phyloP scores from a whole-genome alignment of 2,797 vertebrate genomes.

The Carapus acus region DNA sequence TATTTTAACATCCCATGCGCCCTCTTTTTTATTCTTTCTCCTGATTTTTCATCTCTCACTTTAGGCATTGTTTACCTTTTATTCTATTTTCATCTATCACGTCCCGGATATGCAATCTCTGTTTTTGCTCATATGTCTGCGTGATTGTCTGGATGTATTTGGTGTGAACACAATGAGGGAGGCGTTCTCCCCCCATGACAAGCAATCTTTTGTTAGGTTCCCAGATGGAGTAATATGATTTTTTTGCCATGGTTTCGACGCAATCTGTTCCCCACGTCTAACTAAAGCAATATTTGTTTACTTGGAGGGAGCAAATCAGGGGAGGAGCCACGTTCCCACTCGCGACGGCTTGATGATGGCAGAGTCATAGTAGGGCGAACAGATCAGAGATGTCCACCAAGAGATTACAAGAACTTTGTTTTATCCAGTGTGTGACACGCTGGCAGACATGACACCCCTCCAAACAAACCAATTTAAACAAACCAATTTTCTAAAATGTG shows the following conservation, averaged over 20 bases:
- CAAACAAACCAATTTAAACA: constrained; percentile 20
- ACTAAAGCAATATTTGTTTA: constrained; percentile 42
- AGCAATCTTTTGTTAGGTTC: too few species aligned
- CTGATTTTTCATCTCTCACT: too few species aligned
- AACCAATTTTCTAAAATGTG: constrained; percentile 26
- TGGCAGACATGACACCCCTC: constrained; percentile 14
- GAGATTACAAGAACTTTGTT: constrained; percentile 36
- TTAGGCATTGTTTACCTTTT: constrained; percentile 5
- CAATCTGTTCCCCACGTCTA: constrained; percentile 23
- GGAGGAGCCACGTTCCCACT: constrained; percentile 28
- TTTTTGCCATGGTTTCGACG: too few species aligned
- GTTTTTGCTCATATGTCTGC: constrained; percentile 1
- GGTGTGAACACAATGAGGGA: too few species aligned
- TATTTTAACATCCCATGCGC: too few species aligned
- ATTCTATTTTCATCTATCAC: constrained; percentile 8
- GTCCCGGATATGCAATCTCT: constrained; percentile 1
- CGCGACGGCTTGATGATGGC: constrained; percentile 29
- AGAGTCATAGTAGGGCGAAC: constrained; percentile 27
- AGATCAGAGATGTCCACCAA: neutral
- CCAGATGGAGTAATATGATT: neutral
- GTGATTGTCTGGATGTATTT: constrained; percentile 7
- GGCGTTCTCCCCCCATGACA: too few species aligned
- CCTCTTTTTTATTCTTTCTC: too few species aligned
- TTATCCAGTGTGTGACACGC: constrained; percentile 18
- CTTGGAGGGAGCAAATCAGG: constrained; percentile 26